Evolutionary conservation across 2,797 vertebrate genomes (phyloP).

Genomic region (Lycodopsis pacificus): DNA sequence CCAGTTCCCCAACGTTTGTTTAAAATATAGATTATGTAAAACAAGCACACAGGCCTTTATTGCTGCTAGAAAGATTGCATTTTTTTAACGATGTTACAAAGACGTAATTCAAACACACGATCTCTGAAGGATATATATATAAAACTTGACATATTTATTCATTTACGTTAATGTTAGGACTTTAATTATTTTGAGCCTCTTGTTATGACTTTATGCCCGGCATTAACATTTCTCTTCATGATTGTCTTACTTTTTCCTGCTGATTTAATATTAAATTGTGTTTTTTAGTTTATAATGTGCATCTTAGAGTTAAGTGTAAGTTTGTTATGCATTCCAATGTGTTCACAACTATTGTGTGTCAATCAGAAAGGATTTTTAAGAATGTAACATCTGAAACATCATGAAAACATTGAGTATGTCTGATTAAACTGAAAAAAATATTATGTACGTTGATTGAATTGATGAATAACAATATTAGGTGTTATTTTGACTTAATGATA

Average conservation of each 20-base stretch:
- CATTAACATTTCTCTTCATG: background rate
- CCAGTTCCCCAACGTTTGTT: background rate
- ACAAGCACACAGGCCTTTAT: background rate
- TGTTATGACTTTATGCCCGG: background rate
- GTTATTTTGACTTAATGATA: background rate
- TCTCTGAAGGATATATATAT: background rate
- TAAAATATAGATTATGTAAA: background rate
- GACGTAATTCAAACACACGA: background rate
- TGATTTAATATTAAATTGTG: background rate
- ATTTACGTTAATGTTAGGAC: background rate
- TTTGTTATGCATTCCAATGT: background rate
- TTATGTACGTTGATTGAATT: background rate
- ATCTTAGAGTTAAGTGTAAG: background rate
- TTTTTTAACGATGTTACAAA: background rate
- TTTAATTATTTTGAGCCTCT: background rate
- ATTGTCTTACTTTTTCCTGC: background rate
- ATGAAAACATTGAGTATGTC: background rate
- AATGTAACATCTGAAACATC: background rate
- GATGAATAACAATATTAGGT: background rate
- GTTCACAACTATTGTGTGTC: background rate
- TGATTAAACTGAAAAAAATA: background rate
- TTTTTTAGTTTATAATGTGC: background rate
- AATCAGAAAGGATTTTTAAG: background rate
- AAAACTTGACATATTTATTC: background rate
- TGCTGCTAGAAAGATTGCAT: background rate